phyloP scores from a whole-genome alignment of 2,113 vertebrate species.

The Megaleporinus macrocephalus region DNA sequence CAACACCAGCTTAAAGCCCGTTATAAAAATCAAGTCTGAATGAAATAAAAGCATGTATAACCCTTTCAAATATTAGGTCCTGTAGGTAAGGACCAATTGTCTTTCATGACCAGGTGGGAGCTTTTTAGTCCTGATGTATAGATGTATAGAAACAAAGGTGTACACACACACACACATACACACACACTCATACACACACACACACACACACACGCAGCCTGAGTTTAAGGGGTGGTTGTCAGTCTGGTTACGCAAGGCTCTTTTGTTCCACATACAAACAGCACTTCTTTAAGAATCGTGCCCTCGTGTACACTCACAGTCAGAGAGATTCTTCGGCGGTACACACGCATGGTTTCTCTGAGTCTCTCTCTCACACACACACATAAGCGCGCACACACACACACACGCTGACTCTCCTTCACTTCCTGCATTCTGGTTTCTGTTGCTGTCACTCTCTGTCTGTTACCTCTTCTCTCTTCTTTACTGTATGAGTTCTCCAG shows the following conservation, averaged over 20 bases:
- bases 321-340: background rate
- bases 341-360: constrained; percentile 39
- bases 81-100: too few relatives aligned
- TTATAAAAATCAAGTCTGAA: too few relatives aligned
- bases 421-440: constrained; percentile 39
- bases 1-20: too few relatives aligned
- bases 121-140: too few relatives aligned
- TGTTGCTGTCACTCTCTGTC: background rate
- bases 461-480: background rate
- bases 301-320: background rate
- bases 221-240: background rate
- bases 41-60: too few relatives aligned
- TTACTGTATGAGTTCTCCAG: background rate
- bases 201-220: background rate
- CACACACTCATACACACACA: constrained; percentile 26
- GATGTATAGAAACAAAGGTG: too few relatives aligned
- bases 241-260: background rate
- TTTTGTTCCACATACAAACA: background rate
- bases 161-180: background rate
- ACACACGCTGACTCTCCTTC: background rate
- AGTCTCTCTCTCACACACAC: constrained; percentile 5
- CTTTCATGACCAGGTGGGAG: too few relatives aligned
- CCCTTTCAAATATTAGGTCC: too few relatives aligned
- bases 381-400: constrained; percentile 19
- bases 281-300: background rate